Conservation (phyloP, 1,140 invertebrate genomes). For the Hermatobates lingyangjiaoensis region DNA sequence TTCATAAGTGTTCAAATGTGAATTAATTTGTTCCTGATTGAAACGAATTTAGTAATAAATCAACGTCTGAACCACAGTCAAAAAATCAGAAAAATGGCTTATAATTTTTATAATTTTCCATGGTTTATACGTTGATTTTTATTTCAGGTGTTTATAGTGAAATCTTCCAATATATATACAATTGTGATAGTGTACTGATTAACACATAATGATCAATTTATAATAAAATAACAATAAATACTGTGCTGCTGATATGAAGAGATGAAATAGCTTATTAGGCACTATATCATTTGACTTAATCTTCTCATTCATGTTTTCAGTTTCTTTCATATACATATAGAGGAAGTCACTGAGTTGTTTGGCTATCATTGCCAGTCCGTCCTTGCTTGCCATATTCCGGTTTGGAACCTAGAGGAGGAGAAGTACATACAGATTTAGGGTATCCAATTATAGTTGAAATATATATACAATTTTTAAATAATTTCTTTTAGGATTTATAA, state of each 20-base stretch:
- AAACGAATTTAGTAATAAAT: no score
- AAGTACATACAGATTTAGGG: slow-evolving; percentile 9
- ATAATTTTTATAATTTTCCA: no score
- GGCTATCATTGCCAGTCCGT: slow-evolving; percentile 66
- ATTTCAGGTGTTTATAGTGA: no score
- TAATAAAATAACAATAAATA: no score
- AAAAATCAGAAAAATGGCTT: no score
- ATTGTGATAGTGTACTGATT: no score
- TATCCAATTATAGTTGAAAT: slow-evolving; percentile 5
- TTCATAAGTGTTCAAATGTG: no score
- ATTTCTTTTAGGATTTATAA: background rate
- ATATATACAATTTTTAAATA: background rate
- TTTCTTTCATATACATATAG: slow-evolving; percentile 71
- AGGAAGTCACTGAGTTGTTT: slow-evolving; percentile 86
- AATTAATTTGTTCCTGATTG: no score
- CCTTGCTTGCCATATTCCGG: slow-evolving; percentile 57
- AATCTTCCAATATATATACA: no score
- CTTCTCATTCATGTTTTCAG: slow-evolving; percentile 27
- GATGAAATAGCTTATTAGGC: slow-evolving; percentile 22
- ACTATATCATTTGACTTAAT: slow-evolving; percentile 18
- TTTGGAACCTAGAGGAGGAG: slow-evolving; percentile 39
- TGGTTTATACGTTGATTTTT: no score
- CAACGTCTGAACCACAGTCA: no score
- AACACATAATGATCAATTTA: no score
- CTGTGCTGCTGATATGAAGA: slow-evolving; percentile 23